Conservation (phyloP, 2,888 invertebrate genomes). For the Cerceris rybyensis region DNA sequence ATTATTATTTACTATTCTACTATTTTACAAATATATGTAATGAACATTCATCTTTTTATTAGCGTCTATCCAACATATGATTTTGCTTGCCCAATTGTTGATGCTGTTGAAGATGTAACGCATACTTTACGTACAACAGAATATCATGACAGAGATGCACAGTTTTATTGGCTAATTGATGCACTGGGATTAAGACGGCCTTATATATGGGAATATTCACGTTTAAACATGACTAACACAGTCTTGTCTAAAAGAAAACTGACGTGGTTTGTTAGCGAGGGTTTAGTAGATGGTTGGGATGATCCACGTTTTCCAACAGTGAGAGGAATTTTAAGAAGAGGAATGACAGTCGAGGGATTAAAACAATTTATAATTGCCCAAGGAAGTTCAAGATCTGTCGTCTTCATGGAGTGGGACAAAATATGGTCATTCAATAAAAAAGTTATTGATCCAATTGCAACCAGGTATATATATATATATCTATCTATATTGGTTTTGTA, state of each 20-base stretch:
- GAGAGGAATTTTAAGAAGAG: slow-evolving; percentile 95
- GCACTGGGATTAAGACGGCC: slow-evolving; percentile 93
- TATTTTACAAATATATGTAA: neutral
- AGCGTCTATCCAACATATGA: slow-evolving; percentile 99
- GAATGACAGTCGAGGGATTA: slow-evolving; percentile 98
- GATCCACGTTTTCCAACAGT: slow-evolving; percentile 99
- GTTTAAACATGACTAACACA: slow-evolving; percentile 98
- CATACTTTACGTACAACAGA: slow-evolving; percentile 99
- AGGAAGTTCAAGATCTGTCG: slow-evolving; percentile 98
- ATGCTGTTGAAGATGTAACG: slow-evolving; percentile 98
- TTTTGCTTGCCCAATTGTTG: slow-evolving; percentile 99
- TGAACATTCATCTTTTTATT: neutral
- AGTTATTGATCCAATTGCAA: slow-evolving; percentile 97
- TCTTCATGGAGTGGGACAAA: slow-evolving; percentile 99
- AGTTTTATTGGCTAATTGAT: slow-evolving; percentile 98
- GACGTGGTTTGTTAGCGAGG: slow-evolving; percentile 98
- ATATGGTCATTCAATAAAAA: slow-evolving; percentile 99
- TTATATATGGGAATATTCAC: slow-evolving; percentile 95
- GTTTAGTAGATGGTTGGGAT: slow-evolving; percentile 98
- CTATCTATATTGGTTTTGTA: neutral
- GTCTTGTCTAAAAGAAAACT: slow-evolving; percentile 98
- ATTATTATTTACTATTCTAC: neutral
- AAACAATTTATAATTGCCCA: slow-evolving; percentile 98
- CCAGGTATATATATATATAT: slow-evolving; percentile 85
- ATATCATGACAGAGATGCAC: slow-evolving; percentile 98